Conservation (phyloP, 1,140 invertebrate species). For the Uloborus diversus region DNA sequence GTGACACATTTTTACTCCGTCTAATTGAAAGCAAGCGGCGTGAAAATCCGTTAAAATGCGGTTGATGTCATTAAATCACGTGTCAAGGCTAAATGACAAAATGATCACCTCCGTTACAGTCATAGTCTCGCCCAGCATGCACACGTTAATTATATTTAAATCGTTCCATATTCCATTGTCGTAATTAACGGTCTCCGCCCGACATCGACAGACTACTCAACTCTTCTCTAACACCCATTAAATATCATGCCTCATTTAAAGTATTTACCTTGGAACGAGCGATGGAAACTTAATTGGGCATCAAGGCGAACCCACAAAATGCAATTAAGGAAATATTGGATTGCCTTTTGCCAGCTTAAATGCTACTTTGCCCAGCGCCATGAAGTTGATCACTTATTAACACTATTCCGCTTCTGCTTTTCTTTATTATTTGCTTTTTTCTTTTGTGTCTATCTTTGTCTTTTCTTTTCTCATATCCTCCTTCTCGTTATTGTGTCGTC, state of each 20-base stretch:
- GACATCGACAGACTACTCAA: conserved; percentile 15
- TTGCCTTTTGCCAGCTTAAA: conserved; percentile 27
- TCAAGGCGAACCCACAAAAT: conserved; percentile 24
- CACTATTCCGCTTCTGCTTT: background rate
- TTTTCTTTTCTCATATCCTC: background rate
- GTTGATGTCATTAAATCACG: conserved; percentile 30
- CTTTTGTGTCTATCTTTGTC: background rate
- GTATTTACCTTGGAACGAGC: conserved; percentile 31
- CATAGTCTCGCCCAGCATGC: background rate
- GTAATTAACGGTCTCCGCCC: conserved; percentile 31
- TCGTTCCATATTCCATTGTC: conserved; percentile 54
- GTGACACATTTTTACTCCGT: conserved; percentile 29
- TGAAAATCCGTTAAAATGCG: conserved; percentile 35
- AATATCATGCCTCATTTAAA: conserved; percentile 41
- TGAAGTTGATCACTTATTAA: conserved; percentile 47
- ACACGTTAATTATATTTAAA: conserved; percentile 53
- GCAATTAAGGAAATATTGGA: conserved; percentile 46
- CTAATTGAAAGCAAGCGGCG: conserved; percentile 5
- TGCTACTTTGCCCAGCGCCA: conserved; percentile 13
- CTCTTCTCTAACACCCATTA: conserved; percentile 19
- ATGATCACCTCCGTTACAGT: conserved; percentile 9
- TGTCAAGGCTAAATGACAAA: conserved; percentile 31
- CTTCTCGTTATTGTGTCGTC: background rate
- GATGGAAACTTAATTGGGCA: conserved; percentile 36
- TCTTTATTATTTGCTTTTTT: background rate